Evolutionary conservation across 2,888 invertebrate species (phyloP).

Genomic region (Agrotis puta): DNA sequence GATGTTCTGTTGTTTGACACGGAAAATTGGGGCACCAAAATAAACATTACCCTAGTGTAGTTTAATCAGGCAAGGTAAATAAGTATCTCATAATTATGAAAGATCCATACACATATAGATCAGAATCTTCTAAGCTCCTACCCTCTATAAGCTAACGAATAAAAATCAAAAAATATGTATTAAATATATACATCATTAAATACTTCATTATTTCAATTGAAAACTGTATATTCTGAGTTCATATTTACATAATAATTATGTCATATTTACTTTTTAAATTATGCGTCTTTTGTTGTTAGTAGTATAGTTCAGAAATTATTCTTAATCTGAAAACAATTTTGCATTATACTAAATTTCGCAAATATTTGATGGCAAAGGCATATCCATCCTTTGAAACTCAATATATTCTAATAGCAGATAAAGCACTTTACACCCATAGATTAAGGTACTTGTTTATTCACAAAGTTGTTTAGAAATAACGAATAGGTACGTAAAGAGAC

Average conservation of each 20-base stretch:
- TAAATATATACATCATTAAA: too few relatives aligned
- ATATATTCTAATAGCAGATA: conserved; percentile 27
- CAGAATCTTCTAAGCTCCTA: too few relatives aligned
- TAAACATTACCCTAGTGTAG: neutral
- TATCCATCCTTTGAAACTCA: conserved; percentile 35
- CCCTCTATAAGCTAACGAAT: too few relatives aligned
- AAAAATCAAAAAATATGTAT: too few relatives aligned
- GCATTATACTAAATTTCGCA: too few relatives aligned
- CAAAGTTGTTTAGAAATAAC: conserved; percentile 44
- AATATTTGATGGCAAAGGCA: neutral
- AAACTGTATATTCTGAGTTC: neutral
- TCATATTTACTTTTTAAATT: neutral
- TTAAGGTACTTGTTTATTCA: conserved; percentile 45
- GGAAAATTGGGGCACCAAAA: conserved; percentile 28
- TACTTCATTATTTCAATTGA: neutral
- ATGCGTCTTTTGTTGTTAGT: too few relatives aligned
- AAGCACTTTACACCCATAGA: conserved; percentile 52
- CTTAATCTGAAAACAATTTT: too few relatives aligned
- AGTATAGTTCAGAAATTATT: neutral
- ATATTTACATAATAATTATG: neutral
- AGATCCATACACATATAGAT: neutral
- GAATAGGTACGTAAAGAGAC: conserved; percentile 9
- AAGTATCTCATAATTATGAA: neutral
- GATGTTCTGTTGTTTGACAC: conserved; percentile 51
- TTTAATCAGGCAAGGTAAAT: neutral